Conservation (phyloP, 2,113 vertebrate genomes). For the Melanocharis versteri region DNA sequence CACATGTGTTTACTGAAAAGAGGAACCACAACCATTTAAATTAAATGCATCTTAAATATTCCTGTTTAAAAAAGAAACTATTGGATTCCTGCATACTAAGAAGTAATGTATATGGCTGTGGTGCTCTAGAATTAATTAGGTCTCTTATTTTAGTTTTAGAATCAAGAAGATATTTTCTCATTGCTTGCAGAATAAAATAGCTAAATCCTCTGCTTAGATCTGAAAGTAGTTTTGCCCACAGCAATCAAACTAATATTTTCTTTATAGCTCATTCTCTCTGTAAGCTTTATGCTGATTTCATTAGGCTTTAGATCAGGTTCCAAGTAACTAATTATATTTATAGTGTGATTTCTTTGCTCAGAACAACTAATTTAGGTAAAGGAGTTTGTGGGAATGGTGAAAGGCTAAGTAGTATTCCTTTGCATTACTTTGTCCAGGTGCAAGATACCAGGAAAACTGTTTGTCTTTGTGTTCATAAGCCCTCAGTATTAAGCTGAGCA, state of each 20-base stretch:
- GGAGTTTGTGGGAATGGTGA: slow-evolving; percentile 50
- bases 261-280: slow-evolving; percentile 48
- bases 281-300: slow-evolving; percentile 57
- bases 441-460: not conserved
- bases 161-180: slow-evolving; percentile 53
- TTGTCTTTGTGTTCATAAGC: not conserved
- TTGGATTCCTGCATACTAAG: slow-evolving; percentile 35
- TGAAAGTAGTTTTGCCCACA: slow-evolving; percentile 66
- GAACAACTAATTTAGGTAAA: slow-evolving; percentile 39
- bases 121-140: slow-evolving; percentile 48
- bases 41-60: slow-evolving; percentile 21
- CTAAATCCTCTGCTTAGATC: slow-evolving; percentile 57
- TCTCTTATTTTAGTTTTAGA: slow-evolving; percentile 49
- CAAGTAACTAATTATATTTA: slow-evolving; percentile 68
- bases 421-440: slow-evolving; percentile 23
- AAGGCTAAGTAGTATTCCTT: not conserved
- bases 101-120: not conserved
- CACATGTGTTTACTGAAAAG: slow-evolving; percentile 46
- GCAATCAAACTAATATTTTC: slow-evolving; percentile 66
- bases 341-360: slow-evolving; percentile 48
- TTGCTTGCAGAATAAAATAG: slow-evolving; percentile 59
- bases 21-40: slow-evolving; percentile 31
- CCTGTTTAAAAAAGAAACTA: slow-evolving; percentile 25
- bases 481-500: not conserved
- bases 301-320: slow-evolving; percentile 63